phyloP scores from a whole-genome alignment of 1,140 invertebrate genomes.

The Drosophila albomicans region DNA sequence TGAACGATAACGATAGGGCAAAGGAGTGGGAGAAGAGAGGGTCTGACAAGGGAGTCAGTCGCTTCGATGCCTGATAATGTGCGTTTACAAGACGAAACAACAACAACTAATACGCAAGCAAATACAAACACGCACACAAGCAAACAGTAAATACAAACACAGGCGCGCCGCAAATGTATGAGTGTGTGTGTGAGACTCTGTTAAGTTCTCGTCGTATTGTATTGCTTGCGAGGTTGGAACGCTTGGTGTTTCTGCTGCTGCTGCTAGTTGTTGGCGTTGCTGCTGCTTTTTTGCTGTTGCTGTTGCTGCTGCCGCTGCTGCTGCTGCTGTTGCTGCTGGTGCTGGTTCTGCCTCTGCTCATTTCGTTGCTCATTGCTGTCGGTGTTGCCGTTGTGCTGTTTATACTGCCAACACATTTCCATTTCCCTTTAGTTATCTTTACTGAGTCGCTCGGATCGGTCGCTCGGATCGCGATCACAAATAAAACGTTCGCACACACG shows the following conservation, averaged over 20 bases:
- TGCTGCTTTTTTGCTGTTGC: slow-evolving; percentile 29
- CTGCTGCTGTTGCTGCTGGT: slow-evolving; percentile 27
- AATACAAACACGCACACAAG: slow-evolving; percentile 35
- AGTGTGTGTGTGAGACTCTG: background rate
- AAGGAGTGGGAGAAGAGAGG: background rate
- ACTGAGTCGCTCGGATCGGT: slow-evolving; percentile 70
- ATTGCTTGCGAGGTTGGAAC: slow-evolving; percentile 21
- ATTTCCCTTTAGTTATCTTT: slow-evolving; percentile 79
- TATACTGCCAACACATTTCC: slow-evolving; percentile 79
- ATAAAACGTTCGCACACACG: background rate
- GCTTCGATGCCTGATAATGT: slow-evolving; percentile 56
- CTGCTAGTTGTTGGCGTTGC: slow-evolving; percentile 2
- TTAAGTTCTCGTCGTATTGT: slow-evolving; percentile 36
- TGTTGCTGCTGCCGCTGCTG: slow-evolving; percentile 32
- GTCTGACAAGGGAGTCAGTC: background rate
- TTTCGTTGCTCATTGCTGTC: slow-evolving; percentile 33
- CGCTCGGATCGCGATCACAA: slow-evolving; percentile 59
- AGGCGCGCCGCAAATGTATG: slow-evolving; percentile 26
- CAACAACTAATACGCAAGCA: slow-evolving; percentile 36
- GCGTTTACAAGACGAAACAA: slow-evolving; percentile 43
- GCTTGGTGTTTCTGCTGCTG: slow-evolving; percentile 33
- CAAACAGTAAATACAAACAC: slow-evolving; percentile 39
- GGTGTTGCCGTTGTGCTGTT: slow-evolving; percentile 53
- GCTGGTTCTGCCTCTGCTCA: slow-evolving; percentile 31
- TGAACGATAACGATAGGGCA: slow-evolving; percentile 40